Conservation (phyloP, 1,140 invertebrate genomes). For the Drosophila suzukii region DNA sequence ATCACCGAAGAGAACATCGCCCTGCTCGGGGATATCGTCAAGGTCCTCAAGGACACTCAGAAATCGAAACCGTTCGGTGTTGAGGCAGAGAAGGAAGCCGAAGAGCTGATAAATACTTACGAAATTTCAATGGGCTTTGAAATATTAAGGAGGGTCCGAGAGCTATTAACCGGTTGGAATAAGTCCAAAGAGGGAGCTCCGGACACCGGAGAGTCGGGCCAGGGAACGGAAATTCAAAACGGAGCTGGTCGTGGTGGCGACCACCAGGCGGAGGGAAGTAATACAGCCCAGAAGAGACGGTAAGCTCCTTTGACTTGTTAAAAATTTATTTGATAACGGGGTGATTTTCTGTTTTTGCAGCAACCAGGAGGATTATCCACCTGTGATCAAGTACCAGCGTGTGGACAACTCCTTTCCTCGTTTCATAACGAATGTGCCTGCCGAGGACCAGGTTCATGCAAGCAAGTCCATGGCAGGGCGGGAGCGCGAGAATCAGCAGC, state of each 20-base stretch:
- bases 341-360: neutral
- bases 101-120: neutral
- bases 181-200: conserved; percentile 5
- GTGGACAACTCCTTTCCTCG: conserved; percentile 79
- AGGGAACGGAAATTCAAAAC: neutral
- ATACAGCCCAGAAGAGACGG: neutral
- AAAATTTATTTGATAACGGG: too few relatives aligned
- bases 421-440: conserved; percentile 62
- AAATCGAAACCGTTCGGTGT: too few relatives aligned
- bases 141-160: conserved; percentile 42
- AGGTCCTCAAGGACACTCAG: neutral
- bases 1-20: neutral
- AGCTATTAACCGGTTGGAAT: conserved; percentile 48
- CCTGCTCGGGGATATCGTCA: neutral
- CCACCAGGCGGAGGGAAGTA: neutral
- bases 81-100: neutral
- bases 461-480: conserved; percentile 24
- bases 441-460: conserved; percentile 32
- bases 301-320: neutral
- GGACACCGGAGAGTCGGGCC: neutral
- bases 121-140: conserved; percentile 62
- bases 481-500: neutral
- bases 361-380: neutral
- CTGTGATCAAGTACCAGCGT: conserved; percentile 68
- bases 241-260: neutral